Conservation (phyloP, 2,113 vertebrate species). For the Sylvia atricapilla region DNA sequence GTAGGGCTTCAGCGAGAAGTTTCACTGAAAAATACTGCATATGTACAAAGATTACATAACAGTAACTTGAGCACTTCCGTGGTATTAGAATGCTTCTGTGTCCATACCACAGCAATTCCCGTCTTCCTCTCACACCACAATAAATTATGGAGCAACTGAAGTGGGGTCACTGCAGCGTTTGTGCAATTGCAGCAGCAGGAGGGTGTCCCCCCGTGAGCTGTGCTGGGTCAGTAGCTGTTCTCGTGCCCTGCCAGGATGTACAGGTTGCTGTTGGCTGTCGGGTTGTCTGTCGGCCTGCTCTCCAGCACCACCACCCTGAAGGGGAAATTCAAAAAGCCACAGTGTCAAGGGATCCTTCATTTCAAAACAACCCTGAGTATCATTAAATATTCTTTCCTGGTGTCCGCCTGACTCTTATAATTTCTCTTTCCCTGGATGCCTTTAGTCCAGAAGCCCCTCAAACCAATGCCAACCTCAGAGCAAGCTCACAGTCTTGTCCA, state of each 20-base stretch:
- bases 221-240: slow-evolving; percentile 89
- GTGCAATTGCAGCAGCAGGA: slow-evolving; percentile 66
- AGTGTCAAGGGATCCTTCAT: background rate
- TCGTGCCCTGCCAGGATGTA: slow-evolving; percentile 99
- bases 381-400: background rate
- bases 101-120: slow-evolving; percentile 75
- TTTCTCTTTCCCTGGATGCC: background rate
- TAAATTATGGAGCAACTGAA: slow-evolving; percentile 80
- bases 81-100: slow-evolving; percentile 73
- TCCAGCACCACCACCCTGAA: slow-evolving; percentile 96
- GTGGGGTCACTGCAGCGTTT: slow-evolving; percentile 49
- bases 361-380: background rate
- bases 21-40: slow-evolving; percentile 85
- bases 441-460: background rate
- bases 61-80: slow-evolving; percentile 88
- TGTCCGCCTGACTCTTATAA: background rate
- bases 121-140: slow-evolving; percentile 80
- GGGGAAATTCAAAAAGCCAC: background rate
- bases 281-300: slow-evolving; percentile 95
- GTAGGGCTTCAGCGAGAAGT: slow-evolving; percentile 73
- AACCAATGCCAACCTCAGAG: background rate
- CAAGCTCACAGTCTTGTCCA: background rate
- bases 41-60: slow-evolving; percentile 97
- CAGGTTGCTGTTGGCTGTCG: slow-evolving; percentile 96
- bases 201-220: background rate